These are phyloP conservation scores for Habrosyne pyritoides DNA, from an alignment of 2,888 invertebrate species.

Conservation along the genomic window DNA sequence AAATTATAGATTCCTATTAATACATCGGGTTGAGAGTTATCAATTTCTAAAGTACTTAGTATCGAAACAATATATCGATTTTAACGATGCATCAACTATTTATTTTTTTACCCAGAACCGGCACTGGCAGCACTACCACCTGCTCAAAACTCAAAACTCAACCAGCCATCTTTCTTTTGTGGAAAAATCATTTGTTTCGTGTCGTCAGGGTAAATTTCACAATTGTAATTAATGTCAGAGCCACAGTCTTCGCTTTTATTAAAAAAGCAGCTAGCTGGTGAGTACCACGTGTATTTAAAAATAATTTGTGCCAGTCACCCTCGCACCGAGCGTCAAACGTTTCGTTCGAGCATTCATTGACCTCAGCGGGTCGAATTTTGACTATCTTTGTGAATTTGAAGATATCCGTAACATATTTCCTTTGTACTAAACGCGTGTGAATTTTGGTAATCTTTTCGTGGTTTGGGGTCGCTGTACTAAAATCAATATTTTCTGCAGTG, in stretches of 20 bases:
- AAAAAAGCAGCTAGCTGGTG: constrained; percentile 98
- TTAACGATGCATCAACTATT: too few relatives aligned
- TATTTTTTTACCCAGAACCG: too few relatives aligned
- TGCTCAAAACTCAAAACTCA: constrained; percentile 80
- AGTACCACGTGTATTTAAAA: constrained; percentile 56
- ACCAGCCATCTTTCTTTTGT: constrained; percentile 90
- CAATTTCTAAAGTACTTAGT: too few relatives aligned
- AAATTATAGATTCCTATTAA: too few relatives aligned
- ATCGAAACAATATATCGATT: too few relatives aligned
- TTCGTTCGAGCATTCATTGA: constrained; percentile 76
- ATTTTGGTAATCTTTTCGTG: constrained; percentile 26
- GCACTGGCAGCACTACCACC: constrained; percentile 73
- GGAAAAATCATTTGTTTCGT: constrained; percentile 88
- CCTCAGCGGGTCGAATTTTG: constrained; percentile 80
- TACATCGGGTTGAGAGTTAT: too few relatives aligned
- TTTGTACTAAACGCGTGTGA: constrained; percentile 24
- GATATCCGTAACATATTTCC: constrained; percentile 24
- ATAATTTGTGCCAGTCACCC: constrained; percentile 51
- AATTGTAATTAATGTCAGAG: constrained; percentile 96
- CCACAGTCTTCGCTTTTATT: constrained; percentile 97
- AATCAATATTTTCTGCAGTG: constrained; percentile 75
- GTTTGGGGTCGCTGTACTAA: constrained; percentile 44
- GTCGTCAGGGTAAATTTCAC: constrained; percentile 89
- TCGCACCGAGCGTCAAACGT: constrained; percentile 60
- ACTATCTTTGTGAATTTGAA: constrained; percentile 50